These are phyloP conservation scores for Corythornis leucogaster DNA, from an alignment of 2,797 vertebrate species.

Conservation along the genomic window DNA sequence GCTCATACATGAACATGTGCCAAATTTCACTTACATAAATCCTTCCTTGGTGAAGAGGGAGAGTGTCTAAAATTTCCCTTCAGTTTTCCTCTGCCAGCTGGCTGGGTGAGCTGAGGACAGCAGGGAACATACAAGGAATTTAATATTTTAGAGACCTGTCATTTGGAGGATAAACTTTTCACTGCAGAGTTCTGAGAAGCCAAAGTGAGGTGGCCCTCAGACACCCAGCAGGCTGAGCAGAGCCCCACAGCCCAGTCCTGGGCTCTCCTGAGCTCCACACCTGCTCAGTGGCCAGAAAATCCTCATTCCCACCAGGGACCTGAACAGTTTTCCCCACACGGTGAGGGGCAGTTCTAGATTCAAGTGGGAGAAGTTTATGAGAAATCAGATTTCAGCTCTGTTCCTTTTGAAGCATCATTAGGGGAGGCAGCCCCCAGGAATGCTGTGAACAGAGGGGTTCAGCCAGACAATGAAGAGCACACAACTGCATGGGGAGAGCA, in stretches of 20 bases:
- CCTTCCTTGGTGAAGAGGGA: not conserved
- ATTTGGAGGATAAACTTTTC: constrained; percentile 48
- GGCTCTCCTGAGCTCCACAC: not conserved
- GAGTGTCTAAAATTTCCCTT: not conserved
- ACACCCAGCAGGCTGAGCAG: not conserved
- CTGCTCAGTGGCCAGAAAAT: not conserved
- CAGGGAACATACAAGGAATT: constrained; percentile 37
- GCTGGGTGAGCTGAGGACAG: constrained; percentile 69
- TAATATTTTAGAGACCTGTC: constrained; percentile 69
- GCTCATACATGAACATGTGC: constrained; percentile 20
- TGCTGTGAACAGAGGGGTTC: not conserved
- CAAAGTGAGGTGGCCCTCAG: not conserved
- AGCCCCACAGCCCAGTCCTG: not conserved
- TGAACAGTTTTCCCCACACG: fast-evolving
- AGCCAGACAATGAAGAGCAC: not conserved
- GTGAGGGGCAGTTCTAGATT: not conserved
- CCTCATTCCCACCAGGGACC: not conserved
- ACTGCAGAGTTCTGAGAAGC: not conserved
- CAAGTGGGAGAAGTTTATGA: not conserved
- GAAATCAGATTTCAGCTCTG: not conserved
- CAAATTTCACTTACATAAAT: constrained; percentile 19
- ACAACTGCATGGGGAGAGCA: not conserved
- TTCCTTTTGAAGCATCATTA: not conserved
- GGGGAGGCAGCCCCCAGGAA: not conserved
- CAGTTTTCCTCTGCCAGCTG: constrained; percentile 45